These are phyloP conservation scores for Drosophila tropicalis DNA, from an alignment of 1,140 invertebrate species.

Conservation along the genomic window DNA sequence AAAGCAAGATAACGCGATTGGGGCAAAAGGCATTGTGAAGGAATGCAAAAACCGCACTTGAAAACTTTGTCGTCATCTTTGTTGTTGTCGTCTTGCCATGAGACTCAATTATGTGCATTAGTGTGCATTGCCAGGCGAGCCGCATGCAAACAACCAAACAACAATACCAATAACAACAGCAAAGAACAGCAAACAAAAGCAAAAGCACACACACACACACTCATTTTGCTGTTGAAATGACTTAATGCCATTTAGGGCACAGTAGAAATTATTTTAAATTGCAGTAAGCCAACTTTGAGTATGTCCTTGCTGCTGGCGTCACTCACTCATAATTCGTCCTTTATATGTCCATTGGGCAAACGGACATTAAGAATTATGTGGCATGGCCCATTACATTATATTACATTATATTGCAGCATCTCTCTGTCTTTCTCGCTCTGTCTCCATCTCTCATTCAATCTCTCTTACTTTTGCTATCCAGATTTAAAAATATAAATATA, in stretches of 20 bases:
- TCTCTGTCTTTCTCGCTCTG: too few relatives aligned
- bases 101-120: slow-evolving; percentile 73
- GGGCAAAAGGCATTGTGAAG: background rate
- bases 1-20: background rate
- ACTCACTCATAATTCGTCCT: background rate
- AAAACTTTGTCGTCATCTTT: slow-evolving; percentile 18
- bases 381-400: slow-evolving; percentile 1
- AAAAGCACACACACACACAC: slow-evolving; percentile 23
- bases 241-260: slow-evolving; percentile 76
- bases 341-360: slow-evolving; percentile 45
- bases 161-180: slow-evolving; percentile 2
- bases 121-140: slow-evolving; percentile 48
- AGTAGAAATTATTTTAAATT: slow-evolving; percentile 76
- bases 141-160: slow-evolving; percentile 12
- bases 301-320: slow-evolving; percentile 29
- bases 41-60: slow-evolving; percentile 5
- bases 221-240: slow-evolving; percentile 48
- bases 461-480: slow-evolving; percentile 1
- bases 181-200: slow-evolving; percentile 47
- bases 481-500: slow-evolving; percentile 38
- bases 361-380: slow-evolving; percentile 68
- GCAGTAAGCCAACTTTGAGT: slow-evolving; percentile 50
- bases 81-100: slow-evolving; percentile 14
- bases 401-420: slow-evolving; percentile 35
- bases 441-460: too few relatives aligned